These are phyloP conservation scores for Nomada hirtipes DNA, from an alignment of 2,888 invertebrate genomes.

Conservation along the genomic window DNA sequence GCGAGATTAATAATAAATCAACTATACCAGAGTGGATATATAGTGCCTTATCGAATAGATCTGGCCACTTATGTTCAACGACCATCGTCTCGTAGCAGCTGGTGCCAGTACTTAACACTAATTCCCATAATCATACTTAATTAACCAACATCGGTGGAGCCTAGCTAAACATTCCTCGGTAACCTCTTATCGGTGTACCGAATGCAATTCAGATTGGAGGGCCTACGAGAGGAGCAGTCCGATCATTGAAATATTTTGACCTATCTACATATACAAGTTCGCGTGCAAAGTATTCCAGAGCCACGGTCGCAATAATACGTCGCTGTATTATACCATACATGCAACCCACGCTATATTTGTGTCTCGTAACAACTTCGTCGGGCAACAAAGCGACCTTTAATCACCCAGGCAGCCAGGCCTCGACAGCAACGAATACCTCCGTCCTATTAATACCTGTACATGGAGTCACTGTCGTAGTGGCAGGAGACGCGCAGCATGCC, in stretches of 20 bases:
- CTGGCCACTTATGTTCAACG: slow-evolving; percentile 44
- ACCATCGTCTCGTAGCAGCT: slow-evolving; percentile 50
- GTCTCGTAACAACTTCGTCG: background rate
- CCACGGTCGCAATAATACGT: background rate
- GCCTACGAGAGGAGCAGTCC: background rate
- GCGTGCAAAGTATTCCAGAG: no score
- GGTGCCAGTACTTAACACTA: slow-evolving; percentile 25
- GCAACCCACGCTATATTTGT: background rate
- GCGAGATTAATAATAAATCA: slow-evolving; percentile 26
- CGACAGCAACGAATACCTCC: background rate
- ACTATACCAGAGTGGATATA: background rate
- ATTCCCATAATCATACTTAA: slow-evolving; percentile 49
- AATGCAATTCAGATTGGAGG: background rate
- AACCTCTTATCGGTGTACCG: background rate
- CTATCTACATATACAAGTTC: no score
- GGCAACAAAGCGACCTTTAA: background rate
- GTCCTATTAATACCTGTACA: slow-evolving; percentile 4
- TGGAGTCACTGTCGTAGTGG: slow-evolving; percentile 16
- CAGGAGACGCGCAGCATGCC: slow-evolving; percentile 20
- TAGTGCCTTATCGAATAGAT: slow-evolving; percentile 53
- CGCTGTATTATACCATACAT: background rate
- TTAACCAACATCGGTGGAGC: slow-evolving; percentile 25
- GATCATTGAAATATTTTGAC: background rate
- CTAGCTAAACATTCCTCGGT: slow-evolving; percentile 34
- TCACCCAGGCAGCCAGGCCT: background rate